Conservation (phyloP, 2,797 vertebrate genomes). For the Pagetopsis macropterus region DNA sequence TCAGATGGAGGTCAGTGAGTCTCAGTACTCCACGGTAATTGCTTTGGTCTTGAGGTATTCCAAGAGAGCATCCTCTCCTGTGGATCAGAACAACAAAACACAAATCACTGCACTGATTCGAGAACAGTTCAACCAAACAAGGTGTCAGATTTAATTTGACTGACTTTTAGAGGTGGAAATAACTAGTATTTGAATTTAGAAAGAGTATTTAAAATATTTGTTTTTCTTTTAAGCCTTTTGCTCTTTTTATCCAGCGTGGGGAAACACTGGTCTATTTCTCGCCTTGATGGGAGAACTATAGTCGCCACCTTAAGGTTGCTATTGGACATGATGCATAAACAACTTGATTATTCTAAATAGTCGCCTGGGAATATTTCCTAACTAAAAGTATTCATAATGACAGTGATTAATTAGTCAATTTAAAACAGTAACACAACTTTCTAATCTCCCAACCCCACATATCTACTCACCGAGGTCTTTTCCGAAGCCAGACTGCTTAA, state of each 20-base stretch:
- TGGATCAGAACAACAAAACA: conserved; percentile 5
- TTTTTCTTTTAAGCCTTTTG: background rate
- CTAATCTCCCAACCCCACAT: background rate
- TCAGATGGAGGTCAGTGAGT: conserved; percentile 17
- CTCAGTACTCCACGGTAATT: conserved; percentile 95
- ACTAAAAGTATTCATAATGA: no score
- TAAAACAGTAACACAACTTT: background rate
- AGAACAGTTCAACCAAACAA: background rate
- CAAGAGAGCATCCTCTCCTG: conserved; percentile 94
- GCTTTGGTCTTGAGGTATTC: conserved; percentile 98
- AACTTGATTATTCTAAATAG: no score
- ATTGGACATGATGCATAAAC: no score
- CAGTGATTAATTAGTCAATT: no score
- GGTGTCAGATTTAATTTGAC: background rate
- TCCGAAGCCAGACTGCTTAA: conserved; percentile 92
- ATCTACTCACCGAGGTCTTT: conserved; percentile 88
- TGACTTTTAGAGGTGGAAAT: background rate
- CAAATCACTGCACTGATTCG: background rate
- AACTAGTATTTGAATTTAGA: background rate
- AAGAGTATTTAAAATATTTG: background rate
- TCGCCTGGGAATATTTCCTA: no score
- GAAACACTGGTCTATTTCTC: no score
- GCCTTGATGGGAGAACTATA: no score
- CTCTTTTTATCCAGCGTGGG: no score
- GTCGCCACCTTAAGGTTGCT: no score